Conservation (phyloP, 1,140 invertebrate species). For the Ooceraea biroi region DNA sequence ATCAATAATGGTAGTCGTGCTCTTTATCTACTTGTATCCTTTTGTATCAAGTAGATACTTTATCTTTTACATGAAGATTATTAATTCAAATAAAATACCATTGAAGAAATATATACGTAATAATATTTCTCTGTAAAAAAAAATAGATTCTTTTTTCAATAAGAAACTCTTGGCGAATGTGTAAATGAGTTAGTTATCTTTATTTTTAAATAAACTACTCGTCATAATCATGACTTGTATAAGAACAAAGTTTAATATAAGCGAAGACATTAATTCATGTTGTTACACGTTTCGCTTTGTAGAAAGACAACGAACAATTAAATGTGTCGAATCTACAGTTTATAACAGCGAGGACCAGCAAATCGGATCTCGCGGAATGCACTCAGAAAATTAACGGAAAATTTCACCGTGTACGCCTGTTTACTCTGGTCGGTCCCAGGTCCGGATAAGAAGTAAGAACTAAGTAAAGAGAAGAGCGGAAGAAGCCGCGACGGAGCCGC, state of each 20-base stretch:
- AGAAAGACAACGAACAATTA: neutral
- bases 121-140: no score
- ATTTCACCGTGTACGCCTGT: conserved; percentile 72
- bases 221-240: no score
- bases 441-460: conserved; percentile 67
- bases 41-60: no score
- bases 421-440: conserved; percentile 38
- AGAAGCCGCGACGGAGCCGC: neutral
- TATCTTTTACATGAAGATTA: neutral
- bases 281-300: neutral
- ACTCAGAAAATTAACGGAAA: conserved; percentile 78
- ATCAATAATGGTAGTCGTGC: neutral
- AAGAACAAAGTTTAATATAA: neutral
- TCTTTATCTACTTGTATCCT: neutral
- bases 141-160: no score
- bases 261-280: neutral
- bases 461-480: conserved; percentile 71
- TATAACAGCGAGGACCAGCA: conserved; percentile 43
- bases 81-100: neutral
- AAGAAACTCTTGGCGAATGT: no score
- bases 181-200: no score
- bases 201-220: no score
- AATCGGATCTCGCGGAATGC: conserved; percentile 71
- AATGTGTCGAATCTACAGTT: conserved; percentile 56
- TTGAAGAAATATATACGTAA: no score